Evolutionary conservation across 2,888 invertebrate genomes (phyloP), one percentile per base, ranked within the genome.

Genomic region (Drosophila rubida): DNA sequence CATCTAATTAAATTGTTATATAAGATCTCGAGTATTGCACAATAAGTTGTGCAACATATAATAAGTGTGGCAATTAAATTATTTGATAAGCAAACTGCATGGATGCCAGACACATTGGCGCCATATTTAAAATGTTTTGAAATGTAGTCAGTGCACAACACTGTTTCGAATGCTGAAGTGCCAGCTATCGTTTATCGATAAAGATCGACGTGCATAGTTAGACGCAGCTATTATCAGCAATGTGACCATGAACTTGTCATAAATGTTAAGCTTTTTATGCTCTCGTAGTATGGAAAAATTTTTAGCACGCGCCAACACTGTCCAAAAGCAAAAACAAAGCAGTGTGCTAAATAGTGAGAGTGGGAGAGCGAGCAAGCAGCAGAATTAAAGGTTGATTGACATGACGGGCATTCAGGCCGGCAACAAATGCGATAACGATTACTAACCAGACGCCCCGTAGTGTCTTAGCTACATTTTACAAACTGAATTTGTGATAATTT

Each of bases 371-470:
- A 5, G n/a, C 16, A 32, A 22, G 11, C 27, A 65, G 27, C 30
- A 42, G 55, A 67, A 53, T 32, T 53, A 44, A 25, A 50, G 58
- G 25, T 32, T 42, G 55, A 49, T 78, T 67, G 68, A 42, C 76
- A 67, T 46, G 7, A 13, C 19, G 50, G 39, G 9, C 39, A 27
- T n/a, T 7, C 22, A 23, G 7, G 5, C 68, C 64, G 75, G 73
- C 60, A 48, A 37, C 58, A 48, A 37, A 55, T 30, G 66, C 79
- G 85, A 87, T 87, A 85, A 85, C 82, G 77, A 84, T 87, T 76
- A 65, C 70, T 57, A 22, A 16, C 32, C 22, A 25, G 23, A 49
- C 27, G 60, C 61, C 62, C 37, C 51, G 46, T 49, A 63, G 71
- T 68, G 37, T 67, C 54, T 63, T 32, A 37, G 46, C 16, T 46